Evolutionary conservation across 2,797 vertebrate species (phyloP).

Genomic region (Morelia viridis): DNA sequence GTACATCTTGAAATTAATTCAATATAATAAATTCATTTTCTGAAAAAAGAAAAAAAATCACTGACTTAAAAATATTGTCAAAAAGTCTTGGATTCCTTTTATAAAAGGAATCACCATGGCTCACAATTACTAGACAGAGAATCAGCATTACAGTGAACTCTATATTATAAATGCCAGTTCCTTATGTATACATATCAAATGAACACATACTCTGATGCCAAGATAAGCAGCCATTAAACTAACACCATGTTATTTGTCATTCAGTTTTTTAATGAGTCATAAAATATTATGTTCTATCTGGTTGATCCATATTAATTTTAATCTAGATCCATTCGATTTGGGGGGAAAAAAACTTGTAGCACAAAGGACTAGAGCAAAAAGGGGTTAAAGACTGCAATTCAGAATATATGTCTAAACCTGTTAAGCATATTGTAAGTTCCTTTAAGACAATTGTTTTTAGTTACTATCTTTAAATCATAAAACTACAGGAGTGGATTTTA

Average conservation of each 20-base stretch:
- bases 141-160: not conserved
- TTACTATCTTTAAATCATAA: conserved; percentile 8
- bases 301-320: not conserved
- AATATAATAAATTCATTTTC: not conserved
- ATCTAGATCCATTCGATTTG: not conserved
- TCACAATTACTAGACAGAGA: not conserved
- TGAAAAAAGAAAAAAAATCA: not conserved
- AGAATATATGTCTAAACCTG: accelerated
- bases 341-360: not conserved
- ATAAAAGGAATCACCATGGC: not conserved
- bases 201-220: not conserved
- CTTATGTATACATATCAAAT: not conserved
- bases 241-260: not conserved
- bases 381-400: not conserved
- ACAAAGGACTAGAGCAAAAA: not conserved
- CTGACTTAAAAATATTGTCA: not conserved
- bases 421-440: accelerated
- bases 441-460: accelerated
- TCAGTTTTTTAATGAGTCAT: not conserved
- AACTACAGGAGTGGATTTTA: not conserved
- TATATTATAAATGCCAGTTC: not conserved
- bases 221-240: not conserved
- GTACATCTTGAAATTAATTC: not conserved
- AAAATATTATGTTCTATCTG: accelerated
- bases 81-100: not conserved